These are phyloP conservation scores for Sycon ciliatum DNA, from an alignment of 37 sponge, comb jelly and placozoan genomes.

Conservation along the genomic window DNA sequence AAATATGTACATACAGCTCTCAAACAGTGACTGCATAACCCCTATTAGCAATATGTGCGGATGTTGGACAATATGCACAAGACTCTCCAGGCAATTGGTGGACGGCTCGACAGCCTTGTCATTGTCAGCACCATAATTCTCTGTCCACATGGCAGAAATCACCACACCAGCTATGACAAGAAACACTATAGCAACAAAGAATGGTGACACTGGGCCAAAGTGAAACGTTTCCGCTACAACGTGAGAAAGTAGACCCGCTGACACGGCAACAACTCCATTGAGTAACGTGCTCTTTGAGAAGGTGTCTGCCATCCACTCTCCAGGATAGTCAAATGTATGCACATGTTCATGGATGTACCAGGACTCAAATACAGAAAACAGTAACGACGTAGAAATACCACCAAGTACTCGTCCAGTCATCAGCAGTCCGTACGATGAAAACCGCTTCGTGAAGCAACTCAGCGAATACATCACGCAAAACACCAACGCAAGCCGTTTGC, in stretches of 20 bases:
- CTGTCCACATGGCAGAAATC: conserved; percentile 33
- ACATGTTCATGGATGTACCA: conserved; percentile 64
- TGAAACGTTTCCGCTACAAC: conserved; percentile 41
- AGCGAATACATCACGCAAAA: conserved; percentile 45
- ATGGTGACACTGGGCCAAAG: conserved; percentile 50
- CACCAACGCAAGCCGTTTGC: conserved; percentile 20
- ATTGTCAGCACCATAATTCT: conserved; percentile 33
- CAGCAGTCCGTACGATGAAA: conserved; percentile 34
- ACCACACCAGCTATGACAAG: conserved; percentile 23
- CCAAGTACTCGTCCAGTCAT: conserved; percentile 56
- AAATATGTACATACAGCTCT: conserved; percentile 54
- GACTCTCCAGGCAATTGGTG: conserved; percentile 33
- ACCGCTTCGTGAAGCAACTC: conserved; percentile 41
- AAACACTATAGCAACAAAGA: conserved; percentile 40
- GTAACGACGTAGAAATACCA: conserved; percentile 50
- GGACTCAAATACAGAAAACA: conserved; percentile 56
- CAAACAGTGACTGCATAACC: conserved; percentile 54
- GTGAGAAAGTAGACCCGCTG: conserved; percentile 57
- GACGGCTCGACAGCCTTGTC: no score
- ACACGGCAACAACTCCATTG: conserved; percentile 54
- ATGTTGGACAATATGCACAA: conserved; percentile 34
- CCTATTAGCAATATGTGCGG: conserved; percentile 54
- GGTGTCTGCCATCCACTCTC: conserved; percentile 65
- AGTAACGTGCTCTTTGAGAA: conserved; percentile 53
- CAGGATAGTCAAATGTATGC: conserved; percentile 57